Conservation (phyloP, 2,113 vertebrate genomes). For the Trichechus manatus region DNA sequence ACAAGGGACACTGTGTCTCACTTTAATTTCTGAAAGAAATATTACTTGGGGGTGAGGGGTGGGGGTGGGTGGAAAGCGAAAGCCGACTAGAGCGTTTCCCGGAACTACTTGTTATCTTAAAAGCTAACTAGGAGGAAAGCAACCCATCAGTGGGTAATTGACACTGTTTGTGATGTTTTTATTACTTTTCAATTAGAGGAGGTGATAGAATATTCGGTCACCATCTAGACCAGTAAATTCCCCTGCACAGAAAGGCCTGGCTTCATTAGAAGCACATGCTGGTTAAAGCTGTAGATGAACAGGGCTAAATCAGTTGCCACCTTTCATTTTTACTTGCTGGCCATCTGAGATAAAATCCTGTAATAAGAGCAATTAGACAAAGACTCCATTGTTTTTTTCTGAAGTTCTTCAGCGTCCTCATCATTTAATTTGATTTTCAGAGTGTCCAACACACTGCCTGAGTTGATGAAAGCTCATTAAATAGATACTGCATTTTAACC, state of each 20-base stretch:
- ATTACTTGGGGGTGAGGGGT: constrained; percentile 31
- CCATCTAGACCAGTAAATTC: constrained; percentile 80
- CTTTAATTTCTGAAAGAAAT: constrained; percentile 84
- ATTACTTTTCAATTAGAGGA: constrained; percentile 87
- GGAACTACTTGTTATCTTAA: constrained; percentile 81
- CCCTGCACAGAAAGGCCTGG: constrained; percentile 63
- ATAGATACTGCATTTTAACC: neutral
- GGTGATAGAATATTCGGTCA: constrained; percentile 82
- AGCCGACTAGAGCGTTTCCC: constrained; percentile 75
- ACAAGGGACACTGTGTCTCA: constrained; percentile 59
- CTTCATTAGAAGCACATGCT: constrained; percentile 80
- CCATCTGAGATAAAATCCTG: constrained; percentile 74
- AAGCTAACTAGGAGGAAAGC: constrained; percentile 86
- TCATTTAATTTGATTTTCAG: constrained; percentile 55
- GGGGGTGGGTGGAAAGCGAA: constrained; percentile 51
- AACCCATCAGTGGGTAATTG: constrained; percentile 85
- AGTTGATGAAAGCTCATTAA: neutral
- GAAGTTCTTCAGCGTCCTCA: neutral
- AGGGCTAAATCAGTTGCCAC: constrained; percentile 38
- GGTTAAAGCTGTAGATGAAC: constrained; percentile 22
- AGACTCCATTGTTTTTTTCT: constrained; percentile 39
- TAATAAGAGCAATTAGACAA: constrained; percentile 71
- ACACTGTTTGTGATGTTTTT: constrained; percentile 86
- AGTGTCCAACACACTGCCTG: neutral
- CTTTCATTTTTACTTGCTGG: constrained; percentile 51